Conservation (phyloP, 2,113 vertebrate species). For the Accipiter cooperii region DNA sequence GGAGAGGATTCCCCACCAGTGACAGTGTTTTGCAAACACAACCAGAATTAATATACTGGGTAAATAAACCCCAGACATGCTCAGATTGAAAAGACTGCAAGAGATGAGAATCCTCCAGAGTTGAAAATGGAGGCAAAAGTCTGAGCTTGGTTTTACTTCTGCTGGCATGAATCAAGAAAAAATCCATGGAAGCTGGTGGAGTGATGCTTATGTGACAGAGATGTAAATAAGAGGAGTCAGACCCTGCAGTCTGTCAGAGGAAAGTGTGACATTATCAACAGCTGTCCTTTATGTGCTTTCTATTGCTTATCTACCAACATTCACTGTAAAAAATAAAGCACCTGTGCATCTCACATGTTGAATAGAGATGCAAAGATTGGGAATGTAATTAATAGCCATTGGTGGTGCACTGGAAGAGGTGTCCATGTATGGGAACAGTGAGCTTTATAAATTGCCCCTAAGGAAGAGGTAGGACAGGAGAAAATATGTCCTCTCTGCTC, state of each 20-base stretch:
- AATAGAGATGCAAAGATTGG: neutral
- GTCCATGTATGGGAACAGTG: neutral
- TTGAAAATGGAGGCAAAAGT: neutral
- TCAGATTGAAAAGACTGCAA: neutral
- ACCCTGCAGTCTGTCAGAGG: neutral
- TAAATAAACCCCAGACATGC: neutral
- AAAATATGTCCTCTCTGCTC: neutral
- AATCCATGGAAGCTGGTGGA: neutral
- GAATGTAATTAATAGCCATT: neutral
- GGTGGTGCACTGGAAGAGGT: neutral
- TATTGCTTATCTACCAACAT: neutral
- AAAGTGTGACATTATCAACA: neutral
- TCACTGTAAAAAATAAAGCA: neutral
- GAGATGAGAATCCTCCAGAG: neutral
- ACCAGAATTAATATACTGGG: neutral
- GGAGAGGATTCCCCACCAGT: neutral
- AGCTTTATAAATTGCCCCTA: neutral
- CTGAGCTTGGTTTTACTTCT: neutral
- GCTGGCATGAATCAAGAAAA: neutral
- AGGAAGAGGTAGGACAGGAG: neutral
- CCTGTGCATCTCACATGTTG: neutral
- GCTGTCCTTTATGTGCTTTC: neutral
- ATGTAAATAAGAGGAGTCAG: neutral
- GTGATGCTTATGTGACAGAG: neutral
- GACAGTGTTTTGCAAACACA: neutral